phyloP scores from a whole-genome alignment of 2,888 invertebrate species.

The Gasteruption jaculator region DNA sequence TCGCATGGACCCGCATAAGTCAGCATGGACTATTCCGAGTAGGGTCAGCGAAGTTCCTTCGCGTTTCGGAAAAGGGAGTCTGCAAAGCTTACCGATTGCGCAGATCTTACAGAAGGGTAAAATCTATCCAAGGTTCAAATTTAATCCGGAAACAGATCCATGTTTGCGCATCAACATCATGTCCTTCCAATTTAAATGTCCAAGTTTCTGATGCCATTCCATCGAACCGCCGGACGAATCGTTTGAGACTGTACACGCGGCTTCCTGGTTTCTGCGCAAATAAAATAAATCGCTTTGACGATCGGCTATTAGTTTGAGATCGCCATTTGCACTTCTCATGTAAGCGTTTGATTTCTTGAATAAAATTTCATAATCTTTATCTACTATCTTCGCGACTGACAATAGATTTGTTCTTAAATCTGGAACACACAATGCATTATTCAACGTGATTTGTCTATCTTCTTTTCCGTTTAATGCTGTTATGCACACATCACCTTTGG shows the following conservation, averaged over 20 bases:
- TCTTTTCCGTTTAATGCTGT: background rate
- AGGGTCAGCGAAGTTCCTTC: background rate
- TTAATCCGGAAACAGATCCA: background rate
- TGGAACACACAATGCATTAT: conserved; percentile 11
- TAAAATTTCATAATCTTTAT: no score
- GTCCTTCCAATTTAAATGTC: conserved; percentile 12
- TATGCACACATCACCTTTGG: background rate
- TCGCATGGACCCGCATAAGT: conserved; percentile 24
- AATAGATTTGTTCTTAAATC: conserved; percentile 14
- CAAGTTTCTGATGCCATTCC: conserved; percentile 9
- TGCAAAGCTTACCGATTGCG: conserved; percentile 11
- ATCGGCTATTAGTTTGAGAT: no score
- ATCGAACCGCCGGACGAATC: background rate
- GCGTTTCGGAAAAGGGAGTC: conserved; percentile 12
- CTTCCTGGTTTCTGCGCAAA: background rate
- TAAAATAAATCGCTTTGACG: conserved; percentile 2
- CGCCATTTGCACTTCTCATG: no score
- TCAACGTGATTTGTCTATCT: background rate
- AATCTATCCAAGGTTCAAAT: background rate
- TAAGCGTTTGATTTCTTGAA: conserved; percentile 3
- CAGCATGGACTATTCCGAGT: conserved; percentile 18
- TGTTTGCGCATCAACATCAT: conserved; percentile 9
- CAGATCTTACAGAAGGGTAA: conserved; percentile 11
- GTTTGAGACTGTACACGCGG: background rate
- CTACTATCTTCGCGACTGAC: conserved; percentile 12